Percentiles rank a stretch among this genome's conserved stretches.
phyloP scores from a whole-genome alignment of 2,113 vertebrate species.

The Mormoops blainvillei region DNA sequence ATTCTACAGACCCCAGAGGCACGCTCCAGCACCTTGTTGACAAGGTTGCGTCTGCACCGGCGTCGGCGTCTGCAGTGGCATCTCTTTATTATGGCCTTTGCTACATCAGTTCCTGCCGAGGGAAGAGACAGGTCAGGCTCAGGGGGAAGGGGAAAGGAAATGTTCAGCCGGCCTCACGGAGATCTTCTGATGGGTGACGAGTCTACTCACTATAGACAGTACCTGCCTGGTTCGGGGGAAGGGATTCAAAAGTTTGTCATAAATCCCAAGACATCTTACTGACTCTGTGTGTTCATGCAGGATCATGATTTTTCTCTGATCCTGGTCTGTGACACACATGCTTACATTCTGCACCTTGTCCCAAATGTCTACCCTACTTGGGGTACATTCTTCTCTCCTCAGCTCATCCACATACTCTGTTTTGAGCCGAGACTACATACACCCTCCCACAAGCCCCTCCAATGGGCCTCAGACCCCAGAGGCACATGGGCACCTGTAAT shows the following conservation, averaged over 20 bases:
- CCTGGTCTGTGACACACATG: not conserved
- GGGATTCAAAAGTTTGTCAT: not conserved
- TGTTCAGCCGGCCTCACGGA: not conserved
- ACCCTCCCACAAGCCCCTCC: too few relatives aligned
- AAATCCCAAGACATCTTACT: not conserved
- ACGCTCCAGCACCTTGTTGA: too few relatives aligned
- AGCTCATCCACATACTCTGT: not conserved
- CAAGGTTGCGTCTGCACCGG: fast-evolving
- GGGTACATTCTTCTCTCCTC: not conserved
- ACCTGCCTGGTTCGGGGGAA: not conserved
- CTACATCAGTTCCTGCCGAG: too few relatives aligned
- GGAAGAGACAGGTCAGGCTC: not conserved
- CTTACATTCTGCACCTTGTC: too few relatives aligned
- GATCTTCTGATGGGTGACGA: not conserved
- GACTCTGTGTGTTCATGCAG: not conserved
- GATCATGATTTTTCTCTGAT: not conserved
- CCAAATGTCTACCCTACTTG: too few relatives aligned
- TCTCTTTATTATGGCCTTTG: too few relatives aligned
- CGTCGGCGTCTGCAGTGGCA: too few relatives aligned
- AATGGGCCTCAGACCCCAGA: too few relatives aligned
- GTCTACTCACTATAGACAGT: too few relatives aligned
- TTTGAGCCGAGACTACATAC: not conserved
- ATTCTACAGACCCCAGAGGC: fast-evolving
- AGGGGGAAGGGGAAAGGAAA: not conserved
- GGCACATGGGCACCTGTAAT: too few relatives aligned